Evolutionary conservation across 2,797 vertebrate genomes (phyloP), one percentile per base, ranked within the genome.

Genomic region (Gorsachius magnificus): DNA sequence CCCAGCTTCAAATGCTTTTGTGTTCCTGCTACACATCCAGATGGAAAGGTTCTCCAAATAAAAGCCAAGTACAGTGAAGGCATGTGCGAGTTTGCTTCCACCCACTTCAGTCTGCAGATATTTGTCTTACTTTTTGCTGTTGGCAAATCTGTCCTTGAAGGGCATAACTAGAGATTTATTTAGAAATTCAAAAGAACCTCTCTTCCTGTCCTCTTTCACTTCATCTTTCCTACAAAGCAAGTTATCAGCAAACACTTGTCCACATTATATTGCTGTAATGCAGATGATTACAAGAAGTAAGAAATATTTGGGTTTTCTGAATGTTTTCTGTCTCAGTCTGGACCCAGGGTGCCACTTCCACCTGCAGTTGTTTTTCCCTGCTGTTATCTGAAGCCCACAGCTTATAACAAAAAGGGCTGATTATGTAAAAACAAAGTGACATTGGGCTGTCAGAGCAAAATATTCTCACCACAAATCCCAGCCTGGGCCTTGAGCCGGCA

Each of bases 371-470:
- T 18, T 95, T 95, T 87, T 69, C 31, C 13, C n/a, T 2, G 2
- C 61, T 66, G 71, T 75, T 90, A 83, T 45, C 75, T 80, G 72
- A 81, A 91, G 69, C 28, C 75, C 53, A 54, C 5, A n/a, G 57
- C 20, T 91, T 51, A 18, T 28, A 94, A 84, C 22, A 41, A 63
- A 81, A 96, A 95, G 61, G 90, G 61, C 53, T 91, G 83, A 78
- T 87, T 68, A 48, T 50, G 43, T 87, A 80, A 85, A 96, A 95
- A 36, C 71, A 69, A 90, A 93, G 78, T 63, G 64, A 60, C 68
- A 41, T 5, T 26, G 36, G 71, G 41, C 71, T 94, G 83, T 86
- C 65, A 80, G 87, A 95, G 78, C 68, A 80, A 83, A 95, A 46
- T 45, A 35, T 31, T 53, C 56, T 53, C n/a, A 53, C 66, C 51